These are phyloP conservation scores for Tenebrio molitor DNA, from an alignment of 1,140 invertebrate genomes.

Conservation along the genomic window DNA sequence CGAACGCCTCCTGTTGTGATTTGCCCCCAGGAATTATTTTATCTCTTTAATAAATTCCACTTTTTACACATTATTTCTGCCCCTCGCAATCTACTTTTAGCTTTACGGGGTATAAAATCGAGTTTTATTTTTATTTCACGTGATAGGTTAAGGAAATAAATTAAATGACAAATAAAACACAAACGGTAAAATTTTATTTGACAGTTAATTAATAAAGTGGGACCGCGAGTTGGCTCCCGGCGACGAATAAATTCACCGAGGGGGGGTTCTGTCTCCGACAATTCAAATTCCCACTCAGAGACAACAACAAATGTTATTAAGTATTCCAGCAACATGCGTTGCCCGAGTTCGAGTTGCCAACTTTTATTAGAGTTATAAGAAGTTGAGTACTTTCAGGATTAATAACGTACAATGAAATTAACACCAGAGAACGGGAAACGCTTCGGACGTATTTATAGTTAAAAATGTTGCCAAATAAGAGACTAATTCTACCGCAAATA, in stretches of 20 bases:
- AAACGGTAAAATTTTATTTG: background rate
- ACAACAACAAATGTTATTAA: slow-evolving; percentile 7
- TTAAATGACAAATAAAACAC: background rate
- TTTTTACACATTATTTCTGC: too few species aligned
- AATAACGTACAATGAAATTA: slow-evolving; percentile 7
- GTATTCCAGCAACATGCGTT: slow-evolving; percentile 3
- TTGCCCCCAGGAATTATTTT: too few species aligned
- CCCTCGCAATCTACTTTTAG: too few species aligned
- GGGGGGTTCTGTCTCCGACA: too few species aligned
- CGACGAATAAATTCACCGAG: background rate
- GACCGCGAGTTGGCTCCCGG: too few species aligned
- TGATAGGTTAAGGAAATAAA: slow-evolving; percentile 1
- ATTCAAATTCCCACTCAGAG: background rate
- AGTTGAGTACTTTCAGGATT: slow-evolving; percentile 12
- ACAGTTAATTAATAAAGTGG: background rate
- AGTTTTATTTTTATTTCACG: slow-evolving; percentile 2
- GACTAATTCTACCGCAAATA: too few species aligned
- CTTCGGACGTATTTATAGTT: too few species aligned
- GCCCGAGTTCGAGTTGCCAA: background rate
- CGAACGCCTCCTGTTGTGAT: too few species aligned
- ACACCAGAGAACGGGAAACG: slow-evolving; percentile 7
- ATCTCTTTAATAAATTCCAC: too few species aligned
- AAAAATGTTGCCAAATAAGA: too few species aligned
- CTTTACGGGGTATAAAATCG: background rate
- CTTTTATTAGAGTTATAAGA: slow-evolving; percentile 18